These are phyloP conservation scores for Scylla paramamosain DNA, from an alignment of 1,140 invertebrate species.

Conservation along the genomic window DNA sequence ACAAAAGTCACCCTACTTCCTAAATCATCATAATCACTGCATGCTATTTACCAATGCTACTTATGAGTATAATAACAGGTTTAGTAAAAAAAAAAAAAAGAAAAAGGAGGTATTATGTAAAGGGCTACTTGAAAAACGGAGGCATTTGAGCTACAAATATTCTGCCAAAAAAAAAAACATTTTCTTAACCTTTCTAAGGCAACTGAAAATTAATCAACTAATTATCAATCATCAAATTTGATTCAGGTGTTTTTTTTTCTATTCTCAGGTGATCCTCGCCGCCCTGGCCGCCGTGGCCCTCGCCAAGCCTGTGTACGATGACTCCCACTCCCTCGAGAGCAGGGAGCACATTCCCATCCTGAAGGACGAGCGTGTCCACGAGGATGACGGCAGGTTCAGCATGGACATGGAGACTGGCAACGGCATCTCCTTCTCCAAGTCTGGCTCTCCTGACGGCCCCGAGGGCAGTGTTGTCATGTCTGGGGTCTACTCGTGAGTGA, in stretches of 20 bases:
- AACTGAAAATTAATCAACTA: too few species aligned
- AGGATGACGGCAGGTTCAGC: not conserved
- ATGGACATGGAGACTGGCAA: not conserved
- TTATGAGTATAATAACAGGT: too few species aligned
- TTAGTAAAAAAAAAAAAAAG: too few species aligned
- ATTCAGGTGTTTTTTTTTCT: not conserved
- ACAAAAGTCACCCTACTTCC: too few species aligned
- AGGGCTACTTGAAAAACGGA: too few species aligned
- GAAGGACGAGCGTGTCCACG: constrained; percentile 6
- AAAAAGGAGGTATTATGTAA: too few species aligned
- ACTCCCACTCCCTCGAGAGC: not conserved
- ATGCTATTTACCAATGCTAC: too few species aligned
- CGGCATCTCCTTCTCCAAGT: not conserved
- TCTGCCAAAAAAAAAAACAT: too few species aligned
- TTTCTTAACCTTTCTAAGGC: too few species aligned
- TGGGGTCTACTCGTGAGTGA: constrained; percentile 70
- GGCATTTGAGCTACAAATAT: too few species aligned
- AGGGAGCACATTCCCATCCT: not conserved
- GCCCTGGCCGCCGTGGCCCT: constrained; percentile 45
- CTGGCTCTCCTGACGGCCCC: not conserved
- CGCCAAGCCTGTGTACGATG: constrained; percentile 47
- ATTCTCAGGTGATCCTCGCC: constrained; percentile 65
- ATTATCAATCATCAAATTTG: too few species aligned
- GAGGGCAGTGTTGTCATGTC: constrained; percentile 64
- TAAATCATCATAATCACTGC: too few species aligned